Percentiles rank a stretch among this genome's conserved stretches.
phyloP scores from a whole-genome alignment of 2,113 vertebrate genomes.

The Toxostoma redivivum region DNA sequence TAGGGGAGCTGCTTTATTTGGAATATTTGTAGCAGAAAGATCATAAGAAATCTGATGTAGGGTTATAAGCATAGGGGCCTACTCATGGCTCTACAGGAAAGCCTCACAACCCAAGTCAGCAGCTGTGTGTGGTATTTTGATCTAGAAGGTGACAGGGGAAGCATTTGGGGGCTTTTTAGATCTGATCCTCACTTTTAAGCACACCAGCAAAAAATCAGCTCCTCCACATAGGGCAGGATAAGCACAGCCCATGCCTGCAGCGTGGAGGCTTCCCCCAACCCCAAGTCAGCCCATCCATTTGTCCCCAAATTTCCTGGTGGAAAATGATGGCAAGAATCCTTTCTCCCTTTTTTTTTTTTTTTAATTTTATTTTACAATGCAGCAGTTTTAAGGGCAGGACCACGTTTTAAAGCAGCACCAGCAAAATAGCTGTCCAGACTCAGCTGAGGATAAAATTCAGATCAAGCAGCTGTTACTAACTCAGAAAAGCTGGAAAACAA shows the following conservation, averaged over 20 bases:
- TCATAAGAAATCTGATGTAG: not conserved
- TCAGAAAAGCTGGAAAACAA: not conserved
- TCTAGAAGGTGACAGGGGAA: not conserved
- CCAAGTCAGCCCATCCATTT: not conserved
- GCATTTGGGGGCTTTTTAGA: not conserved
- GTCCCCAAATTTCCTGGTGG: not conserved
- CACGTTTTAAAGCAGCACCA: not conserved
- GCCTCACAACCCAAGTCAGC: not conserved
- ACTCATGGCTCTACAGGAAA: not conserved
- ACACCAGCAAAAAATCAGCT: not conserved
- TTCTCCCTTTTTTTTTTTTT: not conserved
- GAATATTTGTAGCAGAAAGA: not conserved
- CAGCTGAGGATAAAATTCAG: not conserved
- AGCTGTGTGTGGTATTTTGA: not conserved
- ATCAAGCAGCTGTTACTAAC: not conserved
- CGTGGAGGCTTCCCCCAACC: rapidly evolving
- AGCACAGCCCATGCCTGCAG: not conserved
- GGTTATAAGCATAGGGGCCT: not conserved
- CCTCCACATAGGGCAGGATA: not conserved
- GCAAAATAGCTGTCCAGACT: not conserved
- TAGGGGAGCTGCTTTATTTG: not conserved
- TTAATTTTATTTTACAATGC: not conserved
- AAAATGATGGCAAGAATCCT: not conserved
- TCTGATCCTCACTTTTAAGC: not conserved
- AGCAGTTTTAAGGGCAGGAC: not conserved